Percentiles rank a stretch among this genome's conserved stretches.
Evolutionary conservation across 2,888 invertebrate genomes (phyloP).

Genomic region (Chrysodeixis includens): DNA sequence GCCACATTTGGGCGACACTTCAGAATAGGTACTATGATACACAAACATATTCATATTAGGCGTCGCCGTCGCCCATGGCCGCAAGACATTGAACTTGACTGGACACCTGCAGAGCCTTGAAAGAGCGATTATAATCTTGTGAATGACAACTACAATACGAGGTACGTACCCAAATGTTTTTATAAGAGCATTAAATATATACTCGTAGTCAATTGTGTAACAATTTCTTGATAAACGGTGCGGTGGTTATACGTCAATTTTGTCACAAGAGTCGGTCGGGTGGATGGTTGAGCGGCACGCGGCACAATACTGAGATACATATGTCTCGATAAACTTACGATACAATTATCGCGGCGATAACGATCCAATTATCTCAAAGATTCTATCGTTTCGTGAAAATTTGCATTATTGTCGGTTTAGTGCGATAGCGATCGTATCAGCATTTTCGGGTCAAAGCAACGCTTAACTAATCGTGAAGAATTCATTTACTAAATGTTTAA

Average conservation of each 20-base stretch:
- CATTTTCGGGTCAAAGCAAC: slow-evolving; percentile 12
- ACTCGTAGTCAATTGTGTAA: not conserved
- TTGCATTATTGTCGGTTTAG: slow-evolving; percentile 9
- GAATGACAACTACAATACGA: not conserved
- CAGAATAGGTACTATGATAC: slow-evolving; percentile 13
- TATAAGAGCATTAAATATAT: not conserved
- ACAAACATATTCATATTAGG: slow-evolving; percentile 30
- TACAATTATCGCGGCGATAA: slow-evolving; percentile 21
- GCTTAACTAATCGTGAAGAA: not conserved
- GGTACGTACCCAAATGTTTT: not conserved
- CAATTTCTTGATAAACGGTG: not conserved
- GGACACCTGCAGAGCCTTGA: slow-evolving; percentile 34
- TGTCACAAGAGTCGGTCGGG: not conserved
- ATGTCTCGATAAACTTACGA: slow-evolving; percentile 25
- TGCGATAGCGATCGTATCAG: slow-evolving; percentile 1
- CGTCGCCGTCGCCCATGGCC: slow-evolving; percentile 3
- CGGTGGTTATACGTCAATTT: not conserved
- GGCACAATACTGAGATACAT: slow-evolving; percentile 12
- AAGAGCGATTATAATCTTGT: not conserved
- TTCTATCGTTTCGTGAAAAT: slow-evolving; percentile 19
- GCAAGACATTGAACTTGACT: slow-evolving; percentile 47
- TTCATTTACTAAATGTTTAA: not conserved
- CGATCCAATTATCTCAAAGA: slow-evolving; percentile 21
- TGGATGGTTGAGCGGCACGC: not conserved
- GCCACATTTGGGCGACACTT: slow-evolving; percentile 5